Base-by-base conservation (phyloP, 2,888 invertebrate species). In the Aphodius sticticus region DNA sequence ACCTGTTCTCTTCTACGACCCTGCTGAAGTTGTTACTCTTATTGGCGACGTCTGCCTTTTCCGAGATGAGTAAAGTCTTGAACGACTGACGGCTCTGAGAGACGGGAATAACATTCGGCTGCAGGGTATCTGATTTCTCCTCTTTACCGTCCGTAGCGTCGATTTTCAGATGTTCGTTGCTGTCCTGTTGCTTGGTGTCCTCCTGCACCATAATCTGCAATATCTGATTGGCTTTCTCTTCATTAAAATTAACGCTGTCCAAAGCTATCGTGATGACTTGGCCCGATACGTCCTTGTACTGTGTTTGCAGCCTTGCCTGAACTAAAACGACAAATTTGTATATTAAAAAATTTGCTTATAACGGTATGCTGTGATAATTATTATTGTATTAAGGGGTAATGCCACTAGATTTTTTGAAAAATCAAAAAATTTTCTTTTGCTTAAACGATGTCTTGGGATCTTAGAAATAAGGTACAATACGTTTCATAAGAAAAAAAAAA, bases 231-330 rank as follows among this genome's bases (percentile, higher is more conserved):
- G 97, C 96, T 78, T 95, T 92, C 78, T 94, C 94, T 87, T 96
- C 96, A 83, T 96, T 94, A 88, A 94, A 97, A 86, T 95, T 94
- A 0, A 96, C 96, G 86, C 96, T 96, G 86, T 98, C 97, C 82
- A 97, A 89, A 0, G 97, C 98, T 88, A 97, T 94, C 1, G 93
- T 90, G 77, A 97, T 93, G 12, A 98, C 94, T 81, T 95, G 93
- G 84, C 96, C 96, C 0, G 96, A 94, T 38, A 96, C 93, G 75
- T 93, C 92, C 77, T 92, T 92, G 88, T 95, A 96, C 86, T 94
- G 93, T 80, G 92, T 91, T 88, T 94, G 93, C 16, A 97, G 91
- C 83, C 92, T 91, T 69, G 88, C 87, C 90, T 94, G 94, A 88
- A 96, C 96, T 96, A 87, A 76, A 89, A 89, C 26, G 26, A 2